A percentile compares a stretch with the other conserved stretches of the same genome.
These are phyloP conservation scores for Heliconius hortense DNA, from an alignment of 2,888 invertebrate genomes.

Conservation along the genomic window DNA sequence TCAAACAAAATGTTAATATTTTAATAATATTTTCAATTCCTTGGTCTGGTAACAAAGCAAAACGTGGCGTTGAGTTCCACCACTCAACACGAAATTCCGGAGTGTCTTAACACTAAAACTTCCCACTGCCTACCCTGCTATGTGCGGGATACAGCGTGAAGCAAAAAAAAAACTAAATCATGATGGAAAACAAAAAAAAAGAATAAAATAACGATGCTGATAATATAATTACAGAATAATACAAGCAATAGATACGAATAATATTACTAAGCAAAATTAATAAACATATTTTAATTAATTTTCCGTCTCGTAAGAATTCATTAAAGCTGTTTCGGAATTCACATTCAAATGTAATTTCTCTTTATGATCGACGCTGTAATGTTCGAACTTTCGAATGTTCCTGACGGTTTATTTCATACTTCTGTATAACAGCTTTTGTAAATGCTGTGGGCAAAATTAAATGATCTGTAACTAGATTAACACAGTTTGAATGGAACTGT, in stretches of 20 bases:
- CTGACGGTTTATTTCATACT: constrained; percentile 27
- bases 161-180: not conserved
- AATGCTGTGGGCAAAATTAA: constrained; percentile 4
- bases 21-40: too few relatives aligned
- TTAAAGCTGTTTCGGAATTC: constrained; percentile 16
- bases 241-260: not conserved
- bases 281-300: constrained; percentile 12
- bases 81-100: too few relatives aligned
- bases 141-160: not conserved
- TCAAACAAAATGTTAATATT: too few relatives aligned
- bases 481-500: not conserved
- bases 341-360: constrained; percentile 28
- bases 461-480: not conserved
- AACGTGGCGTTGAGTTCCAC: too few relatives aligned
- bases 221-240: not conserved
- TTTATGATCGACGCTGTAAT: constrained; percentile 33
- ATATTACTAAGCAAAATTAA: not conserved
- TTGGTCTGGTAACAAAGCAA: too few relatives aligned
- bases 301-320: constrained; percentile 19
- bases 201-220: not conserved
- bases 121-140: too few relatives aligned
- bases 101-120: too few relatives aligned
- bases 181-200: not conserved
- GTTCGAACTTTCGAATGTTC: constrained; percentile 32
- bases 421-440: constrained; percentile 28